Conservation (phyloP, 2,113 vertebrate species). For the Tachysurus fulvidraco region DNA sequence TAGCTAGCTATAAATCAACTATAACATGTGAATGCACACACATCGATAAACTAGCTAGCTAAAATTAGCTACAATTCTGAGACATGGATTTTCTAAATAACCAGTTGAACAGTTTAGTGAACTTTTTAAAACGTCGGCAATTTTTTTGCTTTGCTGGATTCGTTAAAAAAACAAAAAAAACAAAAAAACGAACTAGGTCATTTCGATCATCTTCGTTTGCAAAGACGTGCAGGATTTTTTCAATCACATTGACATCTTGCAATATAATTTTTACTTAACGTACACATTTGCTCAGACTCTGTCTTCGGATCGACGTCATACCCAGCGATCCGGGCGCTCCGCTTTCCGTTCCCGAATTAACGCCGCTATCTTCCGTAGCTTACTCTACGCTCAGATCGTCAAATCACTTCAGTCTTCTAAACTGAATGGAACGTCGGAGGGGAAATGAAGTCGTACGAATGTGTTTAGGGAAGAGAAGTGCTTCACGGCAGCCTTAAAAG, state of each 20-base stretch:
- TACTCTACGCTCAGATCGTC: background rate
- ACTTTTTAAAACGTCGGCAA: too few relatives aligned
- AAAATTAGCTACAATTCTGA: background rate
- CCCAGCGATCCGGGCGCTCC: background rate
- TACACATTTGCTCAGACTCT: background rate
- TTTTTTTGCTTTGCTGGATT: background rate
- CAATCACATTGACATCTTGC: background rate
- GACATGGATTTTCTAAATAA: background rate
- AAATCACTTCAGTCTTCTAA: background rate
- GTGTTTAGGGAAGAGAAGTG: background rate
- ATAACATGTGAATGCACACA: background rate
- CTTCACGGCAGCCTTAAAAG: conserved; percentile 54
- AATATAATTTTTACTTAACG: too few relatives aligned
- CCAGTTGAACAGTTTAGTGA: background rate
- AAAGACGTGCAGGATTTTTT: background rate
- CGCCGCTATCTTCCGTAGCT: background rate
- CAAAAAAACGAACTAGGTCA: too few relatives aligned
- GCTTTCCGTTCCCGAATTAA: background rate
- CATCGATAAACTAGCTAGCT: background rate
- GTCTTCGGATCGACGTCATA: background rate
- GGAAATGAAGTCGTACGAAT: conserved; percentile 11
- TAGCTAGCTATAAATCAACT: background rate
- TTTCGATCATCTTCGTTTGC: background rate
- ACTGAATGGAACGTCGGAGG: background rate
- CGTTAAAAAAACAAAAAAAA: background rate